phyloP scores from a whole-genome alignment of 2,888 invertebrate species.

The Stenotaenia linearis region DNA sequence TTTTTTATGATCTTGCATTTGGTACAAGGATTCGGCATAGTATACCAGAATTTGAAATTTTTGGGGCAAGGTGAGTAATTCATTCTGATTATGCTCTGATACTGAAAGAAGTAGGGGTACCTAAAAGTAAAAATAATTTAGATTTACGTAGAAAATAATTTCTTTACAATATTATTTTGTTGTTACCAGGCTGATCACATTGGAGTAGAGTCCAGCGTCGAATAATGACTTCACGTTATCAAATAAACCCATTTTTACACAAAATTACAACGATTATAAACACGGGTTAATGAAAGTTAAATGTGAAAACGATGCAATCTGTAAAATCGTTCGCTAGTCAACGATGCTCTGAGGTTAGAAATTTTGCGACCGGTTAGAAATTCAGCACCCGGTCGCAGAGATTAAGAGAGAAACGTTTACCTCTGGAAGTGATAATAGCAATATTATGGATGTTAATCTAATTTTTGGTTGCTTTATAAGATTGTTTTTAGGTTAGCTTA shows the following conservation, averaged over 20 bases:
- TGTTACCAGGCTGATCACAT: conserved; percentile 63
- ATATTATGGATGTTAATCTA: too few relatives aligned
- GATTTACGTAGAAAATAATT: background rate
- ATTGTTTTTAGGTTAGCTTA: too few relatives aligned
- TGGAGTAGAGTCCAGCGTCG: conserved; percentile 64
- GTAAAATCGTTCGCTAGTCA: too few relatives aligned
- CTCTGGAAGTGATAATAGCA: too few relatives aligned
- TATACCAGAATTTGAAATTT: conserved; percentile 65
- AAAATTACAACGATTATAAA: too few relatives aligned
- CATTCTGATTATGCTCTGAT: conserved; percentile 59
- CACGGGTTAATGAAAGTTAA: too few relatives aligned
- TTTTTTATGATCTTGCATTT: conserved; percentile 60
- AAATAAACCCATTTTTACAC: conserved; percentile 47
- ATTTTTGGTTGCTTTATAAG: too few relatives aligned
- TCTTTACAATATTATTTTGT: background rate
- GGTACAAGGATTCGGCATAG: conserved; percentile 64
- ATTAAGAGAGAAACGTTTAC: too few relatives aligned
- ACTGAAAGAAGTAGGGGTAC: conserved; percentile 60
- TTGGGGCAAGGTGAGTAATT: conserved; percentile 55
- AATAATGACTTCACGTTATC: conserved; percentile 64
- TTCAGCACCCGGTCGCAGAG: too few relatives aligned
- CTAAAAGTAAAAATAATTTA: conserved; percentile 49
- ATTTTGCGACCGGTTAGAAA: too few relatives aligned
- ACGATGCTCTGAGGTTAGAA: too few relatives aligned
- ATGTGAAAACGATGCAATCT: too few relatives aligned